Conservation (phyloP, 2,888 invertebrate genomes). For the Trachelus iudaicus region DNA sequence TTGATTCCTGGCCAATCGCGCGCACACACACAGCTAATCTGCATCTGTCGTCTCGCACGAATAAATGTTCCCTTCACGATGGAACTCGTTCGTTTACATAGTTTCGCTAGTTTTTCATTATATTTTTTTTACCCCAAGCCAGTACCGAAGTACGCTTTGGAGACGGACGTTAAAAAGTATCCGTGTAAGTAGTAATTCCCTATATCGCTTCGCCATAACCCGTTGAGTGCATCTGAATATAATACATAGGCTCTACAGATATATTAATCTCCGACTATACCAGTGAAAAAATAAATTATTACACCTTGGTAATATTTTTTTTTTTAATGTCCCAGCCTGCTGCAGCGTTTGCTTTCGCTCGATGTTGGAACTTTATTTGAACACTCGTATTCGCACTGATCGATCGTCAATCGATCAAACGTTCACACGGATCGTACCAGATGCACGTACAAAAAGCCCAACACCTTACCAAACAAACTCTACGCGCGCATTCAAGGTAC, state of each 20-base stretch:
- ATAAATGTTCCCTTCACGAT: no score
- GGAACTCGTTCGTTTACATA: no score
- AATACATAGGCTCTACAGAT: constrained; percentile 65
- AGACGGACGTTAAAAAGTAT: constrained; percentile 2
- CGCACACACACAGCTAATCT: no score
- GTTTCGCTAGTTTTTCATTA: constrained; percentile 8
- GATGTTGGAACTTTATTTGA: no score
- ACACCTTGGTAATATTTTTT: constrained; percentile 56
- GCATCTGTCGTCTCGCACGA: constrained; percentile 10
- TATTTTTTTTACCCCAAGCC: constrained; percentile 9
- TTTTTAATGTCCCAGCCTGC: neutral
- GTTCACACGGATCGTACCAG: no score
- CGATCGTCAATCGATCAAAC: no score
- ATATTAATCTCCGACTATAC: constrained; percentile 56
- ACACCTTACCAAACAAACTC: constrained; percentile 29
- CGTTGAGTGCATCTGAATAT: constrained; percentile 60
- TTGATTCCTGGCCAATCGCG: no score
- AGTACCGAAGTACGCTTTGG: constrained; percentile 11
- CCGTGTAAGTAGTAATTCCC: constrained; percentile 9
- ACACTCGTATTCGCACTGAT: no score
- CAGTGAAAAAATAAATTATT: constrained; percentile 67
- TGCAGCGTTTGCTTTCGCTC: neutral
- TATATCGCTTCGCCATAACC: constrained; percentile 45
- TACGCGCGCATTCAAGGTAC: constrained; percentile 36
- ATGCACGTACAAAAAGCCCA: neutral